Evolutionary conservation across 2,888 invertebrate species (phyloP).

Genomic region (Yponomeuta plumbellus): DNA sequence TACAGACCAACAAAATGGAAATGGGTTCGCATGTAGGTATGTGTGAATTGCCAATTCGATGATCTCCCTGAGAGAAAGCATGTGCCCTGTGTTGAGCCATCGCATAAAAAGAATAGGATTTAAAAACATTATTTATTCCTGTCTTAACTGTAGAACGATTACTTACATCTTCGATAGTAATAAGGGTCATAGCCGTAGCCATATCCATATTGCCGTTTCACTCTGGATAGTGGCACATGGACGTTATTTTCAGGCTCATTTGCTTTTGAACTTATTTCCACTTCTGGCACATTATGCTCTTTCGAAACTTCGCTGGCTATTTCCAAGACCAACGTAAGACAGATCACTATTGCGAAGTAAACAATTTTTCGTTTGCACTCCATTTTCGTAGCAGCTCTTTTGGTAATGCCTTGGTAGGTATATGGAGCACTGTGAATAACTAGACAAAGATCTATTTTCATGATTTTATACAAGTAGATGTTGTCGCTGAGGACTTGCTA

Average conservation of each 20-base stretch:
- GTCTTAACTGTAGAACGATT: no score
- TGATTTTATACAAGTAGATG: background rate
- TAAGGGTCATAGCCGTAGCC: conserved; percentile 10
- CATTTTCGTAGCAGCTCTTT: background rate
- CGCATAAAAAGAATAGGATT: no score
- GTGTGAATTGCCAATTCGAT: no score
- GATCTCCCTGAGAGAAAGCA: no score
- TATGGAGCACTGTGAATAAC: background rate
- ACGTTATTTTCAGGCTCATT: background rate
- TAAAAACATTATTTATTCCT: no score
- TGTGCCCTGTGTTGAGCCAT: no score
- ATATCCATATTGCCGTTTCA: conserved; percentile 15
- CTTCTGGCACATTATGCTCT: background rate
- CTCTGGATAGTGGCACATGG: background rate
- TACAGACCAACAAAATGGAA: no score
- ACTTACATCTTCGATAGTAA: conserved; percentile 7
- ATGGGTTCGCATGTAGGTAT: no score
- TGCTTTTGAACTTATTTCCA: background rate
- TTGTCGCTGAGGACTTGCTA: background rate
- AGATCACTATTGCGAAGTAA: background rate
- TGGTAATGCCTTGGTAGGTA: no score
- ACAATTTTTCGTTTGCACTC: conserved; percentile 12
- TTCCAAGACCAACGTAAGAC: background rate
- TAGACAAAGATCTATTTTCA: background rate
- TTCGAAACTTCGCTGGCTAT: background rate